A percentile compares a stretch with the other conserved stretches of the same genome.
phyloP scores from a whole-genome alignment of 2,888 invertebrate genomes.

The Tubiluchus corallicola region DNA sequence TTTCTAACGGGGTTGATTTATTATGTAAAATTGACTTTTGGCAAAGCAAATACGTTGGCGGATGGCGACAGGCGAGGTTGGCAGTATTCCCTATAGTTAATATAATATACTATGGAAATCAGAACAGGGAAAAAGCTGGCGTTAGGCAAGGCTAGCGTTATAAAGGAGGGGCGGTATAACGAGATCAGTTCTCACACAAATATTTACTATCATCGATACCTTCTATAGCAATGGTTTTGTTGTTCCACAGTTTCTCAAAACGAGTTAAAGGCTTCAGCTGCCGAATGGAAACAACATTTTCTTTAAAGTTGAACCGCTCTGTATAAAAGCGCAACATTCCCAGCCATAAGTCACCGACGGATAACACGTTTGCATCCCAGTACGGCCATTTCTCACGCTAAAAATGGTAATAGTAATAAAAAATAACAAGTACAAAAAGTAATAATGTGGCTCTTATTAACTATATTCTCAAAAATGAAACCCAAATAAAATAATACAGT shows the following conservation, averaged over 20 bases:
- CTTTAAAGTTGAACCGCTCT: constrained; percentile 33
- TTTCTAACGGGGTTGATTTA: no score
- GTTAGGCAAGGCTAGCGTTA: no score
- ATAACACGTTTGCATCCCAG: constrained; percentile 30
- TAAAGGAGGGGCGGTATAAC: no score
- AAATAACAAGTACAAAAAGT: background rate
- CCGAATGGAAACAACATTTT: constrained; percentile 34
- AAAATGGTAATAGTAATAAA: constrained; percentile 7
- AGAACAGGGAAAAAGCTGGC: no score
- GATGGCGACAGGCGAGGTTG: no score
- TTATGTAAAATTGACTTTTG: no score
- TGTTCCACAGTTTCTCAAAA: constrained; percentile 38
- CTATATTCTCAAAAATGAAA: no score
- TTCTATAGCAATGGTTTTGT: constrained; percentile 37
- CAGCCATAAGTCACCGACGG: constrained; percentile 34
- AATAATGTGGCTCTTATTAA: no score
- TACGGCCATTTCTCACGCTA: constrained; percentile 30
- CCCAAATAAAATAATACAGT: no score
- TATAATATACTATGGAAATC: no score
- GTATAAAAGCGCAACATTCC: constrained; percentile 37
- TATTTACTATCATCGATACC: constrained; percentile 18
- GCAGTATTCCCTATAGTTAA: no score
- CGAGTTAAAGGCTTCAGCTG: constrained; percentile 31
- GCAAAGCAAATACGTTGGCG: no score
- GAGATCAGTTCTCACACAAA: background rate